phyloP scores from a whole-genome alignment of 2,888 invertebrate genomes.

The Phortica magna region DNA sequence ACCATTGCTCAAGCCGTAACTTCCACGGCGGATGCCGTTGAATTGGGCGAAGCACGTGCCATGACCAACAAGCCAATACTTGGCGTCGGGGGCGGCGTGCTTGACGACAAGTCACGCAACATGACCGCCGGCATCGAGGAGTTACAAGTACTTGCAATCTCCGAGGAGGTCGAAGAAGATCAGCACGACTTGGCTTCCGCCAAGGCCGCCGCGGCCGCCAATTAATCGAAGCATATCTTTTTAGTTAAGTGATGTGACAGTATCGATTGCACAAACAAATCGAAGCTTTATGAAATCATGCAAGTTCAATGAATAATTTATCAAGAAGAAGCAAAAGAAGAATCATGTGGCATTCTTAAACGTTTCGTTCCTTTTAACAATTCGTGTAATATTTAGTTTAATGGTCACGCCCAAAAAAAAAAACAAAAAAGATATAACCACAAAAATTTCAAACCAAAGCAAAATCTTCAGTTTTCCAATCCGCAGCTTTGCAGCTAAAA shows the following conservation, averaged over 20 bases:
- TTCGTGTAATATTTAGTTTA: neutral
- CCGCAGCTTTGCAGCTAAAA: neutral
- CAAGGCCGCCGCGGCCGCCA: neutral
- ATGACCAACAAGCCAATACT: constrained; percentile 1
- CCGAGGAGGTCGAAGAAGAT: constrained; percentile 36
- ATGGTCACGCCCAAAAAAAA: neutral
- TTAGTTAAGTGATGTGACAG: neutral
- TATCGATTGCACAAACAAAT: no score
- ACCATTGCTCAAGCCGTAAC: neutral
- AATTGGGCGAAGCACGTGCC: neutral
- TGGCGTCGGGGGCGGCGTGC: neutral
- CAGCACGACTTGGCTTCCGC: neutral
- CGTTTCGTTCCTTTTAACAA: neutral
- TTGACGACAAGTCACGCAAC: neutral
- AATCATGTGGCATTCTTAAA: neutral
- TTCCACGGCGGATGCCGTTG: neutral
- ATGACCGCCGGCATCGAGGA: constrained; percentile 1
- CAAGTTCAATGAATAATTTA: no score
- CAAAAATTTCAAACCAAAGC: neutral
- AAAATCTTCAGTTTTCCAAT: constrained; percentile 2
- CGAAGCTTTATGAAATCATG: no score
- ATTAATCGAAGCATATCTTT: neutral
- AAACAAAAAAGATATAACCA: neutral
- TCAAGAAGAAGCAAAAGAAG: no score
- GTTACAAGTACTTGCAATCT: constrained; percentile 38